phyloP scores from a whole-genome alignment of 2,797 vertebrate genomes.

The Galago senegalensis region DNA sequence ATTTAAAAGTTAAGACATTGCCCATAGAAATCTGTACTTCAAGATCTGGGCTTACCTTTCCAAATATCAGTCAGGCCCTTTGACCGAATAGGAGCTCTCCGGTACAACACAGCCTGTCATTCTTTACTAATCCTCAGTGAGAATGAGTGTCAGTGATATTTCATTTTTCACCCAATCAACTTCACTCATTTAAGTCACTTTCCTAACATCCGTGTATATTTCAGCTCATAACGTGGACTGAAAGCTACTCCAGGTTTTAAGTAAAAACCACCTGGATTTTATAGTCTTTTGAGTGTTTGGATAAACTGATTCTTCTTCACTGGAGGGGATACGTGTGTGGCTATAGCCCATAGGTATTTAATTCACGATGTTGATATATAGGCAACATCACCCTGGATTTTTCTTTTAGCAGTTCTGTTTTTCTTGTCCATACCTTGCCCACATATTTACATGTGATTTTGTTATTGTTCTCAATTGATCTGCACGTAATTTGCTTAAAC shows the following conservation, averaged over 20 bases:
- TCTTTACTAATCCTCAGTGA: not conserved
- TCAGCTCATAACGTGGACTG: not conserved
- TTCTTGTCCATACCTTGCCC: constrained; percentile 18
- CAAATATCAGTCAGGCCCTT: not conserved
- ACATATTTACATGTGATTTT: not conserved
- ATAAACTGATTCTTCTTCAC: constrained; percentile 8
- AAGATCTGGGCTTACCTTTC: not conserved
- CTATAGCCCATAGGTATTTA: not conserved
- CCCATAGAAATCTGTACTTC: not conserved
- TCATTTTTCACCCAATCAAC: not conserved
- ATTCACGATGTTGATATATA: not conserved
- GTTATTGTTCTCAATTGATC: constrained; percentile 59
- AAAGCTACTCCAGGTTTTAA: not conserved
- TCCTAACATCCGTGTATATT: not conserved
- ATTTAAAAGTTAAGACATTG: not conserved
- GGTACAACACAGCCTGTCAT: accelerated
- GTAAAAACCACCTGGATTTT: not conserved
- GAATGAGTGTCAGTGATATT: not conserved
- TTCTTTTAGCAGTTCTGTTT: constrained; percentile 8
- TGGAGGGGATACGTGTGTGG: not conserved
- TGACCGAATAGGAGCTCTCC: not conserved
- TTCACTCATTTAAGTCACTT: not conserved
- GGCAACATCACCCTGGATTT: not conserved
- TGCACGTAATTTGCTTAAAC: constrained; percentile 62
- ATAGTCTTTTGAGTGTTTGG: not conserved